Evolutionary conservation across 2,113 vertebrate genomes (phyloP), one percentile per base, ranked within the genome.

Genomic region (Calyptomena viridis): DNA sequence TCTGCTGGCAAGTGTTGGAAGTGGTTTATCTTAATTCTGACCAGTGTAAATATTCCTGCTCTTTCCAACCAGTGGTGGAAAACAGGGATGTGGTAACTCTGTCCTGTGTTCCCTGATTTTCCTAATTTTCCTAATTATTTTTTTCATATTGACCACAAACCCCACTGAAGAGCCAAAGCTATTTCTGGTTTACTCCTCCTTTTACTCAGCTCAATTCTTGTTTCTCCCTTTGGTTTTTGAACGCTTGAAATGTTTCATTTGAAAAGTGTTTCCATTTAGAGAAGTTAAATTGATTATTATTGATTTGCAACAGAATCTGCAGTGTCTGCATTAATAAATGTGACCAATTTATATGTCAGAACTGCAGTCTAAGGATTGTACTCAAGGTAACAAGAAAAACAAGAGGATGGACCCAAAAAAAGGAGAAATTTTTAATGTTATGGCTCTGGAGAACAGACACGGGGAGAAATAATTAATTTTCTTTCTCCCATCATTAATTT

Each of bases 181-280:
- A 9, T 18, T 39, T 52, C 20, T 44, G 5, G 20, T 63, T 55
- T 18, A 3, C 14, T 59, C 3, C 5, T 52, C 4, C 23, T 69
- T 53, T 58, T 33, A 8, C 37, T 58, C 49, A 63, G 30, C 33
- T 49, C 31, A 50, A 0, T 23, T 75, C 3, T 46, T 50, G 5
- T 42, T 86, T 40, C 52, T 64, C 19, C 0, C 42, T 49, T 71
- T 16, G 23, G 2, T 30, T 59, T 68, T 40, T 28, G 35, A 72
- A 21, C 28, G 4, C 12, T 35, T 23, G 22, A 27, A 64, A 59
- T 28, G 8, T 64, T 72, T 81, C 1, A 1, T 44, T 9, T 40
- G 58, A 20, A 25, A 49, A 76, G 12, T 1, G 0, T 69, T 82
- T 74, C 49, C 1, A 22, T 17, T 44, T 50, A 1, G 4, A 13